Evolutionary conservation across 2,888 invertebrate genomes (phyloP), one percentile per base, ranked within the genome.

Genomic region (Drosophila mayaguana): DNA sequence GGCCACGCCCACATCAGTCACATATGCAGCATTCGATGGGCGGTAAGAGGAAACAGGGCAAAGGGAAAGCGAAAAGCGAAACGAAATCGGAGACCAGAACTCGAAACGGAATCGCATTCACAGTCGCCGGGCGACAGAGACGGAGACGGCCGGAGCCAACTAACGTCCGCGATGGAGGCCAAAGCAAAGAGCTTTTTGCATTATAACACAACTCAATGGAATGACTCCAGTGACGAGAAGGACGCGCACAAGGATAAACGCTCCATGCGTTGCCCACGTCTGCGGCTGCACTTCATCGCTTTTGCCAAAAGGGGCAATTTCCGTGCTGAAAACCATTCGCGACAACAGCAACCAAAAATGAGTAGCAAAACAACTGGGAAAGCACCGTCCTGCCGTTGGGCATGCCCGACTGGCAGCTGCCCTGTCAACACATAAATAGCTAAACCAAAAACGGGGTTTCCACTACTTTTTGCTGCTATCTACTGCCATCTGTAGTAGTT

Each of bases 281-380:
- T 61, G 67, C 63, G 67, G 73, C 67, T 77, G 63, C 62, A 64
- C 78, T 77, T 77, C 59, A 68, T 66, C 76, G 69, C 57, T 64
- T 62, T 54, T 74, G 51, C 63, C 68, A 81, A 81, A 73, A 78
- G 70, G 81, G 65, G 72, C 79, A 83, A 71, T 81, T 82, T 89
- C 74, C 82, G 78, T 76, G 74, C 70, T 78, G 78, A 79, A 81
- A 75, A 65, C 63, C 63, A 67, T 64, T 64, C 71, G 78, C 86
- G 56, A 70, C 71, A 75, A 57, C 63, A 54, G 54, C 54, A 25
- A 34, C 62, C 54, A 65, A 65, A 72, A 77, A 14, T 28, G n/a
- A 63, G 20, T 7, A n/a, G 34, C 38, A 82, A 80, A 80, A 78
- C 83, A 89, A 81, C 83, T 82, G 85, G 79, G 80, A 84, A 84